These are phyloP conservation scores for Cacoxenus indagator DNA, from an alignment of 2,888 invertebrate species.

Conservation along the genomic window DNA sequence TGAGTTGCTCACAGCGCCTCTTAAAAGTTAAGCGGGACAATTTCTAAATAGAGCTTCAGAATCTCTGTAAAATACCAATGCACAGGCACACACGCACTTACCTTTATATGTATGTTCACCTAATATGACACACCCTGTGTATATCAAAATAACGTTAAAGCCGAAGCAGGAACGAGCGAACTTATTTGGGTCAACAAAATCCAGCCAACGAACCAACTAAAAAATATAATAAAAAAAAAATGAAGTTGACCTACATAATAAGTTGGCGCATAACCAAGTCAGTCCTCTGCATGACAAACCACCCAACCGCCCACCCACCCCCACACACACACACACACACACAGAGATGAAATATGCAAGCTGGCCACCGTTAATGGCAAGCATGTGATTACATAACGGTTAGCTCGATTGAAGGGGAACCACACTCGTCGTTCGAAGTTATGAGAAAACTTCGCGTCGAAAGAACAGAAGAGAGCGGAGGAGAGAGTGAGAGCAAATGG, in stretches of 20 bases:
- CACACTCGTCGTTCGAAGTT: too few species aligned
- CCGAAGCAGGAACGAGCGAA: background rate
- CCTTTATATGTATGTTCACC: too few species aligned
- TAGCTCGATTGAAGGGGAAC: too few species aligned
- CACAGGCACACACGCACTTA: too few species aligned
- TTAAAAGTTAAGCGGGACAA: too few species aligned
- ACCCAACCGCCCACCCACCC: background rate
- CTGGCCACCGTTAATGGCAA: background rate
- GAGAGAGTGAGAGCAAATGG: background rate
- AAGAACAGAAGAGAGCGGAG: background rate
- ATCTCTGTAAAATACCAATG: too few species aligned
- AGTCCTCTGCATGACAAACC: too few species aligned
- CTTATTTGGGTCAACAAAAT: background rate
- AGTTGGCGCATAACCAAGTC: conserved; percentile 22
- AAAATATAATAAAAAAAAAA: conserved; percentile 9
- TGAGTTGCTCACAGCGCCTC: too few species aligned
- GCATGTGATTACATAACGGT: conserved; percentile 19
- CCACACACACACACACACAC: background rate
- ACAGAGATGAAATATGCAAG: background rate
- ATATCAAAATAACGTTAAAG: too few species aligned
- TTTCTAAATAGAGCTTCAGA: too few species aligned
- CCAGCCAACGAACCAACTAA: background rate
- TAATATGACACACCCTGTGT: too few species aligned
- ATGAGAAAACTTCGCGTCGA: too few species aligned
- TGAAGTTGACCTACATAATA: conserved; percentile 55